These are phyloP conservation scores for roundworm (Caenorhabditis elegans) DNA, from an alignment of 1,140 invertebrate genomes.

Conservation along the genomic window WBcel235 BX284604.4:7934001-7934500, in stretches of 20 bases:
- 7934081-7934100: too few relatives aligned
- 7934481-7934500: constrained; percentile 31
- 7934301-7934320: constrained; percentile 19
- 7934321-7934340: constrained; percentile 36
- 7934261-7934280: neutral
- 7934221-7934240: neutral
- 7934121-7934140: constrained; percentile 7
- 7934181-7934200: neutral
- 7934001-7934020: neutral
- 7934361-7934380: neutral
- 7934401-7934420: constrained; percentile 34
- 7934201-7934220: neutral
- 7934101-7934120: too few relatives aligned
- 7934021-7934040: neutral
- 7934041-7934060: neutral
- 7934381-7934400: constrained; percentile 16
- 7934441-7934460: constrained; percentile 7
- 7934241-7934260: constrained; percentile 1
- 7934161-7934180: neutral
- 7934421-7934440: constrained; percentile 29
- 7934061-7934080: too few relatives aligned
- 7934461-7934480: constrained; percentile 41
- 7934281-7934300: neutral
- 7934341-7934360: neutral
- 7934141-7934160: neutral